Percentiles rank a stretch among this genome's conserved stretches.
Evolutionary conservation across 2,888 invertebrate species (phyloP).

Genomic region (Cephus spinipes): DNA sequence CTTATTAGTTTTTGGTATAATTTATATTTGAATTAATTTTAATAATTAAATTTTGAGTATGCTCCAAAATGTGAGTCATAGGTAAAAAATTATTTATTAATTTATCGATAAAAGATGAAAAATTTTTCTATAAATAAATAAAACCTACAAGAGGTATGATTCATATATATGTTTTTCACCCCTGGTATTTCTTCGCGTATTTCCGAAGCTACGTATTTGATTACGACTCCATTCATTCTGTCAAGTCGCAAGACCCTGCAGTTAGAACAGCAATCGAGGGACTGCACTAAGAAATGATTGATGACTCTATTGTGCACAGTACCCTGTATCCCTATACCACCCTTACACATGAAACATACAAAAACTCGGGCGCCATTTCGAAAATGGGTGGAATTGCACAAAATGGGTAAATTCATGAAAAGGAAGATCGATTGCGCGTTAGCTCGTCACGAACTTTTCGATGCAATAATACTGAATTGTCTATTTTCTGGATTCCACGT

Average conservation of each 20-base stretch:
- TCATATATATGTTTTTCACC: not conserved
- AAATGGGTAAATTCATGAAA: slow-evolving; percentile 53
- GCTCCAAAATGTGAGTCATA: not conserved
- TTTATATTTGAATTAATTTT: not conserved
- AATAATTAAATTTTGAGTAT: not conserved
- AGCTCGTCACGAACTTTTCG: slow-evolving; percentile 26
- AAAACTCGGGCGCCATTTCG: slow-evolving; percentile 48
- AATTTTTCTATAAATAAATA: not conserved
- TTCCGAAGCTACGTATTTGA: slow-evolving; percentile 53
- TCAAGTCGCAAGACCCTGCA: slow-evolving; percentile 32
- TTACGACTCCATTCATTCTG: slow-evolving; percentile 48
- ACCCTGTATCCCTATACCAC: slow-evolving; percentile 17
- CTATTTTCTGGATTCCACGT: not conserved
- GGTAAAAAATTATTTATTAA: not conserved
- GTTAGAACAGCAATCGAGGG: slow-evolving; percentile 58
- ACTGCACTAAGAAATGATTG: slow-evolving; percentile 64
- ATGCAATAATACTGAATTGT: not conserved
- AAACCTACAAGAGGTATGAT: not conserved
- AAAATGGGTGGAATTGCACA: slow-evolving; percentile 62
- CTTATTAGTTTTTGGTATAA: no score
- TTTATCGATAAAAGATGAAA: not conserved
- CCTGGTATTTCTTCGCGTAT: slow-evolving; percentile 33
- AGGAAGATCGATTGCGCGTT: slow-evolving; percentile 48
- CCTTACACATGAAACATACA: slow-evolving; percentile 1
- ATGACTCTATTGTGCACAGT: slow-evolving; percentile 64